Evolutionary conservation across 2,113 vertebrate genomes (phyloP), one percentile per base, ranked within the genome.

Genomic region (Litocranius walleri): DNA sequence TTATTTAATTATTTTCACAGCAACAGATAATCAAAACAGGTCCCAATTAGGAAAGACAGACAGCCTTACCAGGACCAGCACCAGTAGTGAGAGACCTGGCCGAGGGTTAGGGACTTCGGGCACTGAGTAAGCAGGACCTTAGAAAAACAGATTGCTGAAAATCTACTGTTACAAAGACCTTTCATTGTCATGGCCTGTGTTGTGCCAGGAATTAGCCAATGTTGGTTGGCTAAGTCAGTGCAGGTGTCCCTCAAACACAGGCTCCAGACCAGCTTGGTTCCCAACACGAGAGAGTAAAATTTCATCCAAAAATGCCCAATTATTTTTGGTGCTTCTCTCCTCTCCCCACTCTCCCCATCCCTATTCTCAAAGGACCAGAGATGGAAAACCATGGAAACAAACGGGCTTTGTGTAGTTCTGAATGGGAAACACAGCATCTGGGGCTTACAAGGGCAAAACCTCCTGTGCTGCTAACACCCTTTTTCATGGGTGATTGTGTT

Each of bases 371-470:
- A 97, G 74, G 71, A 36, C 50, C 56, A 91, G 90, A 78, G 50
- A 88, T 64, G 52, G 54, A 97, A 97, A 98, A 96, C 92, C 92
- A 94, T 56, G 94, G 97, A 96, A 98, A 98, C 96, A 95, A 97
- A 97, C 0, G n/a, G 77, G 67, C 90, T 97, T 91, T 95, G 84
- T 94, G 62, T 84, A 77, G 56, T 45, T 56, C 91, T 95, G 94
- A 97, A 95, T 90, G 81, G 94, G 74, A 92, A 92, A 85, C 43
- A 30, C 2, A 90, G 54, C n/a, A 93, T 85, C 93, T 90, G 94
- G 84, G 52, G 52, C 74, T 95, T n/a, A 57, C 77, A 86, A 89
- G 91, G 82, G 83, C 80, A 92, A 91, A 97, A 85, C 48, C 94
- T 92, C 83, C 74, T 95, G 48, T 88, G 59, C 40, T 86, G 83